phyloP scores from a whole-genome alignment of 2,113 vertebrate species.

The Vireo altiloquus region DNA sequence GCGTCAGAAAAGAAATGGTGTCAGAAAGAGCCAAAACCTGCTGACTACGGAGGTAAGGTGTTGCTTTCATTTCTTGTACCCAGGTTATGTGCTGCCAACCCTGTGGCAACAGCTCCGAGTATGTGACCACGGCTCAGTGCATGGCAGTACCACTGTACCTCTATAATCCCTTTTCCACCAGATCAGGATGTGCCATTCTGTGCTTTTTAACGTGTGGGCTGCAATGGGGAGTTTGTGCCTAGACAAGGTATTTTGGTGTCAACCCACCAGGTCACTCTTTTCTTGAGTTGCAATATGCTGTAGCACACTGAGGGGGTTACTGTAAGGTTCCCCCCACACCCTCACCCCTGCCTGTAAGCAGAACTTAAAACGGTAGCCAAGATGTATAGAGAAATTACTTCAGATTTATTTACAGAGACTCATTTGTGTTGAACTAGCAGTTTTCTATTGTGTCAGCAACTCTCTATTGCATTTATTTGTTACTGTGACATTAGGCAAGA shows the following conservation, averaged over 20 bases:
- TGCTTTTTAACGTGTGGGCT: neutral
- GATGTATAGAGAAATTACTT: slow-evolving; percentile 73
- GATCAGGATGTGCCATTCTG: neutral
- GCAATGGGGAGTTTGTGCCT: neutral
- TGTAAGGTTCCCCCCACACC: neutral
- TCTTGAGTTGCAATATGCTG: neutral
- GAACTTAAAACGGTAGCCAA: slow-evolving; percentile 55
- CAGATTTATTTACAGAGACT: slow-evolving; percentile 75
- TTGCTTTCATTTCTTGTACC: neutral
- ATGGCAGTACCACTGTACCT: neutral
- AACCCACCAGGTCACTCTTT: neutral
- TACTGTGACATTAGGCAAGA: slow-evolving; percentile 68
- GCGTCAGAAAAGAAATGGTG: neutral
- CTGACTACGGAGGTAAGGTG: neutral
- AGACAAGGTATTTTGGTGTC: neutral
- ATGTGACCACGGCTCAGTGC: neutral
- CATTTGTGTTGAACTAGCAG: slow-evolving; percentile 76
- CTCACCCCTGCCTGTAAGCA: neutral
- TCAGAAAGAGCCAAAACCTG: neutral
- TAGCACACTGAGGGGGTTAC: neutral
- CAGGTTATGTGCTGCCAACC: rapidly evolving
- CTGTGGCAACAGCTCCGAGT: neutral
- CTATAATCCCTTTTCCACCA: neutral
- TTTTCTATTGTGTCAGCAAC: slow-evolving; percentile 76
- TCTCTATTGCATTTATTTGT: slow-evolving; percentile 76